Evolutionary conservation across 2,113 vertebrate species (phyloP).

Genomic region (Macrotis lagotis): DNA sequence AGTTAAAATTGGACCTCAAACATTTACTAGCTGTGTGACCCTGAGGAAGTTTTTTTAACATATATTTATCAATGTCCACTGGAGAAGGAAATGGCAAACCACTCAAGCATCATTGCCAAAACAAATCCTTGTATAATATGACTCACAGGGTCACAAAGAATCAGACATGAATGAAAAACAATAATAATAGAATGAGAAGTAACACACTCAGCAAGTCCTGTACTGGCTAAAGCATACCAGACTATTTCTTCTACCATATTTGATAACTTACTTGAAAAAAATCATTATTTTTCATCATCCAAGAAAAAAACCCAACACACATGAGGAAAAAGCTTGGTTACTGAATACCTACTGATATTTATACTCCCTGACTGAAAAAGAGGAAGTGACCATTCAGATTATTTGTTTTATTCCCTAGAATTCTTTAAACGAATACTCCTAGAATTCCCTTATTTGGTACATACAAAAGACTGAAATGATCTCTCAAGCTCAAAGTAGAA

Average conservation of each 20-base stretch:
- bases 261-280: constrained; percentile 9
- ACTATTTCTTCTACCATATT: background rate
- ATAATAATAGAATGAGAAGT: background rate
- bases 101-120: background rate
- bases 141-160: background rate
- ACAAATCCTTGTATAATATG: background rate
- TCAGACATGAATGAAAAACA: background rate
- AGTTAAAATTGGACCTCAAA: background rate
- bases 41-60: background rate
- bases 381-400: background rate
- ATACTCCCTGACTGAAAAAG: background rate
- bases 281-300: background rate
- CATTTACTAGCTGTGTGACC: background rate
- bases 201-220: constrained; percentile 11
- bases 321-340: background rate
- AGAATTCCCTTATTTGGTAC: background rate
- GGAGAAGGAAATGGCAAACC: background rate
- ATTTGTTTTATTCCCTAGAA: background rate
- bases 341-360: background rate
- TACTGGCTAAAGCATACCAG: background rate
- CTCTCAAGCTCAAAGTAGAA: background rate
- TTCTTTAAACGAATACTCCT: background rate
- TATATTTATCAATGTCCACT: background rate
- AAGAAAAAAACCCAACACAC: background rate
- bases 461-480: background rate